Conservation (phyloP, 2,797 vertebrate genomes). For the Tympanoctomys barrerae region DNA sequence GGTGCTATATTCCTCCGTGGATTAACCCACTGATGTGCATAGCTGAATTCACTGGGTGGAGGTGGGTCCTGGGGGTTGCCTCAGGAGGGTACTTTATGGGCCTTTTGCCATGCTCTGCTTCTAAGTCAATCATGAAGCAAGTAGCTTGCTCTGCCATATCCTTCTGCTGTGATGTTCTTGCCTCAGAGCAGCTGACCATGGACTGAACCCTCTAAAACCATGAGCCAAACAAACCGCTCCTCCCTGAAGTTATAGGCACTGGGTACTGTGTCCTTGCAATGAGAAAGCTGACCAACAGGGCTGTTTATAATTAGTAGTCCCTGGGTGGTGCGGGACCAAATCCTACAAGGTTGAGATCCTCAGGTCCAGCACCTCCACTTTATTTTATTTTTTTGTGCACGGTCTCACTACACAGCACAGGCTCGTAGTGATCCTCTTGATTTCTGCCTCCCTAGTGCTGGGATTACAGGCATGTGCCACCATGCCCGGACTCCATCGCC, state of each 20-base stretch:
- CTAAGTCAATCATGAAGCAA: background rate
- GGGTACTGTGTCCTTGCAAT: background rate
- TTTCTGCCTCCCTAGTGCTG: no score
- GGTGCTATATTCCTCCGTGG: background rate
- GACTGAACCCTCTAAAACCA: background rate
- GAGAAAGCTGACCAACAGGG: background rate
- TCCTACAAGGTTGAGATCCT: background rate
- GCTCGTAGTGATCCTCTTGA: no score
- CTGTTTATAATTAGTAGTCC: background rate
- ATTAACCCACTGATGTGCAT: background rate
- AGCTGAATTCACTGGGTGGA: background rate
- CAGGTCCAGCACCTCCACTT: no score
- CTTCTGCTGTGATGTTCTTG: background rate
- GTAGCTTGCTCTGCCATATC: background rate
- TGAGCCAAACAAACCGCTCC: background rate
- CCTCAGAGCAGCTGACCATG: background rate
- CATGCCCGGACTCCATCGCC: no score
- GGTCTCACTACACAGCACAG: no score
- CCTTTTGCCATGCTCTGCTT: background rate
- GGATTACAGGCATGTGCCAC: no score
- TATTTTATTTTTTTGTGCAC: no score
- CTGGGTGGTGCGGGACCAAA: background rate
- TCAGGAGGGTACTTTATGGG: background rate
- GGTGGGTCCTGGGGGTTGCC: background rate
- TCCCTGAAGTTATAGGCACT: background rate